Percentiles rank a stretch among this genome's conserved stretches.
Conservation (phyloP, 23 tunicate genomes). For the Trididemnum miniatum region DNA sequence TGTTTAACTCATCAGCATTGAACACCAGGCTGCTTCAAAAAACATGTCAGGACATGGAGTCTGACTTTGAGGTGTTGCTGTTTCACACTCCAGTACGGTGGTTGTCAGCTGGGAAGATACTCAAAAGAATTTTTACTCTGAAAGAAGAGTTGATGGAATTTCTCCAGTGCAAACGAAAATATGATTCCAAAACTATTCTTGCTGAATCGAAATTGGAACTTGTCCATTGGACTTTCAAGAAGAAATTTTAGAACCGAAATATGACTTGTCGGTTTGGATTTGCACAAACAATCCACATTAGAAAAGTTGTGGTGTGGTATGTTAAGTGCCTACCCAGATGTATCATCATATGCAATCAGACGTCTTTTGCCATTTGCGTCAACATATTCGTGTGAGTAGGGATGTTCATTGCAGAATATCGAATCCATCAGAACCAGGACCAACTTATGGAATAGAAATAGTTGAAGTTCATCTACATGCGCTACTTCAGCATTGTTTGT, state of each 20-base stretch:
- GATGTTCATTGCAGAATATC: too few species aligned
- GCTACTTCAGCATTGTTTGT: too few species aligned
- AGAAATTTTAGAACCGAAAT: constrained; percentile 7
- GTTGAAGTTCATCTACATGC: too few species aligned
- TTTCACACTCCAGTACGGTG: background rate
- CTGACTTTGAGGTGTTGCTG: constrained; percentile 15
- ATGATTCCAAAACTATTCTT: background rate
- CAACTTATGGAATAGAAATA: too few species aligned
- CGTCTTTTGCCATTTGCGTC: constrained; percentile 15
- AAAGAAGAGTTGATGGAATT: background rate
- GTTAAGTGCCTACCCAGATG: constrained; percentile 10
- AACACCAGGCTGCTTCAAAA: background rate
- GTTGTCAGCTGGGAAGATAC: constrained; percentile 12
- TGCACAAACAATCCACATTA: constrained; percentile 14
- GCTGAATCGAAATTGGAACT: constrained; percentile 9
- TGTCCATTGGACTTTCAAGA: constrained; percentile 7
- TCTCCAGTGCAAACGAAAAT: background rate
- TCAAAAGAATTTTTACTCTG: background rate
- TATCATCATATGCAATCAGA: constrained; percentile 25
- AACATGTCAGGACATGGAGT: background rate
- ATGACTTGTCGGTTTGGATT: background rate
- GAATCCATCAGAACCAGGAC: too few species aligned
- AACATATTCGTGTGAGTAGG: constrained; percentile 15
- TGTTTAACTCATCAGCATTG: background rate
- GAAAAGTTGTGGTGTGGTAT: constrained; percentile 10